Evolutionary conservation across 2,888 invertebrate species (phyloP), one percentile per base, ranked within the genome.

Genomic region (Mimumesa dahlbomi): DNA sequence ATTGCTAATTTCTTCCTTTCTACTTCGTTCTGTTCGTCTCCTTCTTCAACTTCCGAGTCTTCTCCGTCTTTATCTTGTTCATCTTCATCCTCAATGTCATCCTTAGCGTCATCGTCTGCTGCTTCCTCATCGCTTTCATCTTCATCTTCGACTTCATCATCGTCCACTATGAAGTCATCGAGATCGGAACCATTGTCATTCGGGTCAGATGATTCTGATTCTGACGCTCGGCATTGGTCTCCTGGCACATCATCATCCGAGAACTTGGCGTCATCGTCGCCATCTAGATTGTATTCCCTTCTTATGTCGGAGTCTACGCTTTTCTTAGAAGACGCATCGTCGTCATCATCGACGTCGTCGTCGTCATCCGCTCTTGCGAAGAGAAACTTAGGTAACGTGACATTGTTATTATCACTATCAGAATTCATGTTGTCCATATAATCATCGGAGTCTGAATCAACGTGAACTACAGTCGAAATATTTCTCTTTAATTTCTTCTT

Each of bases 211-310:
- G 45, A 75, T 62, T 87, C 87, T 0, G 80, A 73, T 73, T 88
- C 88, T 2, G 88, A 87, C 9, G 56, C 81, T 62, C 82, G 72
- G 36, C 88, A 88, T 7, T 84, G 85, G 65, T 88, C 87, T 2
- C 76, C 86, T 22, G 77, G 73, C 0, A 85, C 79, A 53, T 87
- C 74, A 40, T 88, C 87, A 57, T 88, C 87, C 1, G 84, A 80
- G 64, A 82, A 83, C 3, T 76, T 59, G 0, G 34, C 2, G 7
- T n/a, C 4, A 11, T 46, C 52, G 3, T 73, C 62, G 2, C 88
- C 88, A 22, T 69, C 58, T 4, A 88, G 71, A 73, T 88, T 88
- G 34, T 85, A 81, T 42, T 87, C 88, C 5, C 34, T 81, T 0
- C 72, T 77, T 3, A 88, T 50, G 68, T 88, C 88, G 0, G 82